Evolutionary conservation across 2,797 vertebrate species (phyloP).

Genomic region (Sarcoramphus papa): DNA sequence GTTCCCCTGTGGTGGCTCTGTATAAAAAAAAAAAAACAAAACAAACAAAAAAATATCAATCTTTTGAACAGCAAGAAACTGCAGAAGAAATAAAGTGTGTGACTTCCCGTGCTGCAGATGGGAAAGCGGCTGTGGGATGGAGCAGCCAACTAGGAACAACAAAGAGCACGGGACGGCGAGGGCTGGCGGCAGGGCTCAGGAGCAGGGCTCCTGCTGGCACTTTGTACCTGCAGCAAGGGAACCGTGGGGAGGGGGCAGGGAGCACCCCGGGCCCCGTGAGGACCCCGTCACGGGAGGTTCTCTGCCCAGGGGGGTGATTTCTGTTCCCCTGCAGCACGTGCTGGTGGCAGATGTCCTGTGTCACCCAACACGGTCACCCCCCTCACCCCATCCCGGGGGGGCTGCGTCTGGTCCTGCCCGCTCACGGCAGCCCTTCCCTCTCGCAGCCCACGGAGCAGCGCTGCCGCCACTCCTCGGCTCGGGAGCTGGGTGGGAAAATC

Average conservation of each 20-base stretch:
- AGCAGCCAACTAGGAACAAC: neutral
- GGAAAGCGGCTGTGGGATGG: neutral
- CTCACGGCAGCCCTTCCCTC: neutral
- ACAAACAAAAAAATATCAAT: neutral
- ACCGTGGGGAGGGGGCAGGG: neutral
- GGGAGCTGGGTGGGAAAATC: neutral
- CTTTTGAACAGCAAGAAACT: neutral
- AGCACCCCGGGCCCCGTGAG: rapidly evolving
- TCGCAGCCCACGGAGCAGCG: neutral
- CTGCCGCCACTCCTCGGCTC: neutral
- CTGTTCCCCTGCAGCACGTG: neutral
- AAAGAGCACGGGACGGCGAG: rapidly evolving
- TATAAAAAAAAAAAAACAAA: neutral
- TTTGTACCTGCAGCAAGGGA: rapidly evolving
- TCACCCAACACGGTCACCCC: neutral
- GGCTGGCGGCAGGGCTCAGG: neutral
- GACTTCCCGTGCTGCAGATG: neutral
- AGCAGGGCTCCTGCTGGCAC: neutral
- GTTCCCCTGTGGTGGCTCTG: neutral
- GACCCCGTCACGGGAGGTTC: neutral
- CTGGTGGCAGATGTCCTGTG: neutral
- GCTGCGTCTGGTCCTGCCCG: neutral
- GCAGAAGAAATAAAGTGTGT: neutral
- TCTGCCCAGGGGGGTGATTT: neutral
- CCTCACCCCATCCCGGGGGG: neutral